These are phyloP conservation scores for Heteromyza rotundicornis DNA, from an alignment of 2,888 invertebrate species.

Conservation along the genomic window DNA sequence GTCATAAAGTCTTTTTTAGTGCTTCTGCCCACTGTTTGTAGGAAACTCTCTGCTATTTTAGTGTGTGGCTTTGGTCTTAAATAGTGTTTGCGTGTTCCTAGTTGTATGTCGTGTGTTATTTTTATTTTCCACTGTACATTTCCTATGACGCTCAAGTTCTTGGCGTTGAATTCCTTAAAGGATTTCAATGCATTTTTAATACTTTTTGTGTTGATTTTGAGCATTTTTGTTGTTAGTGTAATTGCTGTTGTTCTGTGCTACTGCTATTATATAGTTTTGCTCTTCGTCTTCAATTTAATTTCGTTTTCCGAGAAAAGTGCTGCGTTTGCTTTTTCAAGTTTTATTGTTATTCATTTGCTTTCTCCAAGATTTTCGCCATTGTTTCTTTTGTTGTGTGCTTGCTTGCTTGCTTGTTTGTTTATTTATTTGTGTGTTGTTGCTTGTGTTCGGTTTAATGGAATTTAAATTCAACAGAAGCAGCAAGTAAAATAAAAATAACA, in stretches of 20 bases:
- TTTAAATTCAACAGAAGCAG: neutral
- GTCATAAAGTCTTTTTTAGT: conserved; percentile 1
- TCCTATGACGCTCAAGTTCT: too few species aligned
- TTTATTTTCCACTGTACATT: too few species aligned
- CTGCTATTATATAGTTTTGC: too few species aligned
- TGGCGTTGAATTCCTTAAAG: neutral
- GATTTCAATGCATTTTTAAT: conserved; percentile 7
- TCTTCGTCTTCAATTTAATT: neutral
- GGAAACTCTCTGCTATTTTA: neutral
- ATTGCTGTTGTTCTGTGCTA: neutral
- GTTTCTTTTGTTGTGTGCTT: neutral
- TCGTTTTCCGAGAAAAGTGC: neutral
- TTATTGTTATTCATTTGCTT: neutral
- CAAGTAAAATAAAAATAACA: too few species aligned
- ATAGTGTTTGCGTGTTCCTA: neutral
- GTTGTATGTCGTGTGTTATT: neutral
- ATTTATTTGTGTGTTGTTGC: too few species aligned
- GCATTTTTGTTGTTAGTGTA: neutral
- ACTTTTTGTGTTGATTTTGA: neutral
- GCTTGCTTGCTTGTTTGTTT: too few species aligned
- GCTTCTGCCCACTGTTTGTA: neutral
- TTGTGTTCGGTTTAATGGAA: too few species aligned
- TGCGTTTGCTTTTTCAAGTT: neutral
- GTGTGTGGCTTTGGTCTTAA: neutral
- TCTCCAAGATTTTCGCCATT: neutral